Percentiles rank a stretch among this genome's conserved stretches.
phyloP scores from a whole-genome alignment of 2,888 invertebrate genomes.

The Sepiola atlantica region DNA sequence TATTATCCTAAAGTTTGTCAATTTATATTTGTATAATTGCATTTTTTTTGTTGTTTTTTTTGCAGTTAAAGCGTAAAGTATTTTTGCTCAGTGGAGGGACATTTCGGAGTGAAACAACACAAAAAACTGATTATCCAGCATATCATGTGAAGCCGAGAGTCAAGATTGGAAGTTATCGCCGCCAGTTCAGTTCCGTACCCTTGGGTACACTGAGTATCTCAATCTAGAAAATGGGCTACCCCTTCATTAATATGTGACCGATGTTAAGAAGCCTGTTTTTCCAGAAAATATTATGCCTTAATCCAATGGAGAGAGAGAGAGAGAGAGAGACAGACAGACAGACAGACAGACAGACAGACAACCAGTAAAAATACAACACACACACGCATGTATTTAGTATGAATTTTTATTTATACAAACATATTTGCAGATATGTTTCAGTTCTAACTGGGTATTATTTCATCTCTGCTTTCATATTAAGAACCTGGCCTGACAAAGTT shows the following conservation, averaged over 20 bases:
- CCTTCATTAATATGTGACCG: too few species aligned
- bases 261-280: too few species aligned
- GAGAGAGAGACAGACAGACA: background rate
- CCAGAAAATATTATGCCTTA: too few species aligned
- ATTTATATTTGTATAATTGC: too few species aligned
- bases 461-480: too few species aligned
- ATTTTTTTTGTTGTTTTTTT: background rate
- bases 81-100: background rate
- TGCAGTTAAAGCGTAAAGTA: background rate
- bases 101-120: background rate
- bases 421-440: too few species aligned
- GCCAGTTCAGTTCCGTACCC: slow-evolving; percentile 71
- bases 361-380: background rate
- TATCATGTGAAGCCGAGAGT: background rate
- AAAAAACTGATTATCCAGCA: background rate
- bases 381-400: background rate
- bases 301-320: too few species aligned
- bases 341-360: too few species aligned
- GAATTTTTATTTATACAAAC: too few species aligned
- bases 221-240: background rate
- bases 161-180: slow-evolving; percentile 51
- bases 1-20: too few species aligned
- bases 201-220: slow-evolving; percentile 64
- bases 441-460: too few species aligned
- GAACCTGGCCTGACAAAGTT: too few species aligned